Evolutionary conservation across 2,888 invertebrate genomes (phyloP), one percentile per base, ranked within the genome.

Genomic region (Apamea monoglypha): DNA sequence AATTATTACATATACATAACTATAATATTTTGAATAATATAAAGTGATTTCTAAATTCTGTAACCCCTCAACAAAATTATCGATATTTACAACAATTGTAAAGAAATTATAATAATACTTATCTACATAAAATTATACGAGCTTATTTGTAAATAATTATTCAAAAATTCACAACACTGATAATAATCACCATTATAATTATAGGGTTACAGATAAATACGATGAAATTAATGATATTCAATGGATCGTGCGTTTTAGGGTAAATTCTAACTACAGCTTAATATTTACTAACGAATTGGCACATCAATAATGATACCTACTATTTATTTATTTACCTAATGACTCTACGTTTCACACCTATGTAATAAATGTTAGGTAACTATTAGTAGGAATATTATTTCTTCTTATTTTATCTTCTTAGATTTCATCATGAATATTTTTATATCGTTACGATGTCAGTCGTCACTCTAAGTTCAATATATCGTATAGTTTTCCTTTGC

Each of bases 81-180:
- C 18, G 32, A 73, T 90, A 92, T 91, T 89, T 92, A 92, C 90
- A 92, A 85, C 72, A 87, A 86, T 88, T 78, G 69, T 76, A 78
- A 87, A 89, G 80, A 71, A 91, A 91, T 84, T 61, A 81, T 78
- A 87, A 76, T 63, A 79, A 81, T 77, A 87, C 76, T 81, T 83
- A 87, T 82, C 81, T 83, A 88, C 83, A 84, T 81, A 84, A 89
- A 89, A 89, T 77, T 77, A 88, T 83, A 87, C 76, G 82, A 88
- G 78, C 84, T 81, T 83, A 88, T 72, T 87, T 87, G 75, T 84
- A 87, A 86, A 85, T 73, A 84, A 88, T 89, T 87, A 80, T 86
- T 90, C 77, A 80, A 92, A 92, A 93, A 92, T 89, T 95, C 94
- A 95, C 95, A 95, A 94, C 95, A 94, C 93, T 92, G 91, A 94